These are phyloP conservation scores for Amphibalanus amphitrite DNA, from an alignment of 1,140 invertebrate species.

Conservation along the genomic window DNA sequence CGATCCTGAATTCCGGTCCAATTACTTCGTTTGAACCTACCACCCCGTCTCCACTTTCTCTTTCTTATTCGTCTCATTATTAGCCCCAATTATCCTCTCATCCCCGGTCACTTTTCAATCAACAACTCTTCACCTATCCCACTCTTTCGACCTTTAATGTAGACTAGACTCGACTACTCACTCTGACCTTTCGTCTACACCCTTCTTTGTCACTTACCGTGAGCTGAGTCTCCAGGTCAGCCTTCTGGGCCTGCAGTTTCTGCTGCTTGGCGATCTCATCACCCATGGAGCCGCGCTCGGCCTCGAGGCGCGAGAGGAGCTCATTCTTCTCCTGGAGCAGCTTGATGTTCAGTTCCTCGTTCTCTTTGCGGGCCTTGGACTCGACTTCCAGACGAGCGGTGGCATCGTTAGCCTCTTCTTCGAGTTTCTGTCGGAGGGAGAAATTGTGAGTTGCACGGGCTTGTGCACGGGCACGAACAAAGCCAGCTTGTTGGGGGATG, in stretches of 20 bases:
- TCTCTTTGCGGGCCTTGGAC: slow-evolving; percentile 89
- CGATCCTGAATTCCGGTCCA: too few species aligned
- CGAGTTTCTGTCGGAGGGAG: slow-evolving; percentile 50
- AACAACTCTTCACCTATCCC: too few species aligned
- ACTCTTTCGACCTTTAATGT: too few species aligned
- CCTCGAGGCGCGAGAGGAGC: slow-evolving; percentile 66
- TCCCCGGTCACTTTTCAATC: too few species aligned
- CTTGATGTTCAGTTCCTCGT: slow-evolving; percentile 65
- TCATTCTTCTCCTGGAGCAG: slow-evolving; percentile 83
- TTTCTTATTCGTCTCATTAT: too few species aligned
- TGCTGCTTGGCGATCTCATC: slow-evolving; percentile 82
- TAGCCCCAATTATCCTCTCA: too few species aligned
- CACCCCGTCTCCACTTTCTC: too few species aligned
- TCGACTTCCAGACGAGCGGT: slow-evolving; percentile 86
- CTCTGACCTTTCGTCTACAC: too few species aligned
- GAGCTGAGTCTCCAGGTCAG: slow-evolving; percentile 86
- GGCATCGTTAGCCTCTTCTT: slow-evolving; percentile 86
- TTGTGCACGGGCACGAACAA: too few species aligned
- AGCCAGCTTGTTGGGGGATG: too few species aligned
- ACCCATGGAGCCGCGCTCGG: slow-evolving; percentile 69
- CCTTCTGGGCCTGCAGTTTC: slow-evolving; percentile 89
- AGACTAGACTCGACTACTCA: too few species aligned
- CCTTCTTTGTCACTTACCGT: slow-evolving; percentile 57
- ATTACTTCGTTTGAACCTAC: too few species aligned
- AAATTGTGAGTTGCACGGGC: background rate